Evolutionary conservation across 2,797 vertebrate genomes (phyloP), one percentile per base, ranked within the genome.

Genomic region (Myotis findleyi): DNA sequence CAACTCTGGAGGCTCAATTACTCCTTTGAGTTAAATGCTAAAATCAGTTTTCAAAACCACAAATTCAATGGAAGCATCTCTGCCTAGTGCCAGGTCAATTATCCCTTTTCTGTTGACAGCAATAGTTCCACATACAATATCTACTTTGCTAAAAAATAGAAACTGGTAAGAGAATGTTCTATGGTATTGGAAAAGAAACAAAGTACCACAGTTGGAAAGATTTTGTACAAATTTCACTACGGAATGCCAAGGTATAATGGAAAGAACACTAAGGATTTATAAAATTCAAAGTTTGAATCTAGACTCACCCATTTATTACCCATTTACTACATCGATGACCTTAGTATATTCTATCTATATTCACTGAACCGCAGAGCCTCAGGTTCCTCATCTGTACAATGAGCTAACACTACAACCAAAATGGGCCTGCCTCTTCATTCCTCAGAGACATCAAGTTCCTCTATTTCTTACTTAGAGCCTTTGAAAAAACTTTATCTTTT

Each of bases 161-260:
- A 77, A 94, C 59, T 49, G 20, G n/a, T 81, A 77, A 89, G 21
- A 72, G 47, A 92, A 93, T 62, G n/a, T 44, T 86, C 38, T 86
- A n/a, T 23, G 57, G 49, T 86, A 16, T 23, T 89, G 27, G n/a
- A 89, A 94, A 89, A 81, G 53, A 86, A 96, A 95, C 25, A 91
- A 94, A 94, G 93, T 71, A 51, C 38, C 55, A 87, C 41, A 83
- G 9, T 23, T 91, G 30, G 44, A 87, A 91, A 95, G 59, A 86
- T 57, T 92, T 68, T 75, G 44, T 55, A 88, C 84, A 93, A 72
- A 91, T 55, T 91, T 94, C 44, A 83, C 51, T 87, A 33, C 17
- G 21, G 44, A 92, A 89, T 80, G 44, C 18, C 73, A 79, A 91
- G 18, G 59, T 77, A 80, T 30, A 91, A 93, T 36, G n/a, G 47